phyloP scores from a whole-genome alignment of 2,888 invertebrate genomes.

The Anthrax anthrax region DNA sequence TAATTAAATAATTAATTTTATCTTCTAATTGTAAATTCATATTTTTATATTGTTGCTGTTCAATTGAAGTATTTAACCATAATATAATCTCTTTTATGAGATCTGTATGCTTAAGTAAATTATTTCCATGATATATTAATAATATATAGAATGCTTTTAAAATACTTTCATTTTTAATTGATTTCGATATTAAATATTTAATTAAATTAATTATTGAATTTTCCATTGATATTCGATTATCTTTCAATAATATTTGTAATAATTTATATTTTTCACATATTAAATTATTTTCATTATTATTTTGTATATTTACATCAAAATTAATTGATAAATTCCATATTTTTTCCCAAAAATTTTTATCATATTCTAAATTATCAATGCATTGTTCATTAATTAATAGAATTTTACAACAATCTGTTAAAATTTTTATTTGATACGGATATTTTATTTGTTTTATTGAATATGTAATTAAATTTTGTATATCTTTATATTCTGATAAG shows the following conservation, averaged over 20 bases:
- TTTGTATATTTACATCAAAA: neutral
- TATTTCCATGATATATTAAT: neutral
- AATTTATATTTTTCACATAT: neutral
- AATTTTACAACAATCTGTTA: neutral
- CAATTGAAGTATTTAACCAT: neutral
- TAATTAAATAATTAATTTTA: neutral
- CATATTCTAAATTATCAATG: neutral
- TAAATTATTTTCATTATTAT: neutral
- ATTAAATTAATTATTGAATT: neutral
- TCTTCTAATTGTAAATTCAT: too few relatives aligned
- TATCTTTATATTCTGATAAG: neutral
- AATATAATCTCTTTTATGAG: neutral
- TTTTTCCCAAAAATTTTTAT: neutral
- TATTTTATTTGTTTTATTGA: neutral
- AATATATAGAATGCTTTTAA: neutral
- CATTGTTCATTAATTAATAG: neutral
- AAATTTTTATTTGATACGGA: neutral
- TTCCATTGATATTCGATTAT: neutral
- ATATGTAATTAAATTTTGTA: neutral
- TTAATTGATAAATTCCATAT: neutral
- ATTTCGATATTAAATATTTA: neutral
- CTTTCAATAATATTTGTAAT: neutral
- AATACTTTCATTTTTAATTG: neutral
- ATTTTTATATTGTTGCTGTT: too few relatives aligned
- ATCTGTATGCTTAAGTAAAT: neutral